Evolutionary conservation across 2,888 invertebrate species (phyloP), one percentile per base, ranked within the genome.

Genomic region (Biston betularia): DNA sequence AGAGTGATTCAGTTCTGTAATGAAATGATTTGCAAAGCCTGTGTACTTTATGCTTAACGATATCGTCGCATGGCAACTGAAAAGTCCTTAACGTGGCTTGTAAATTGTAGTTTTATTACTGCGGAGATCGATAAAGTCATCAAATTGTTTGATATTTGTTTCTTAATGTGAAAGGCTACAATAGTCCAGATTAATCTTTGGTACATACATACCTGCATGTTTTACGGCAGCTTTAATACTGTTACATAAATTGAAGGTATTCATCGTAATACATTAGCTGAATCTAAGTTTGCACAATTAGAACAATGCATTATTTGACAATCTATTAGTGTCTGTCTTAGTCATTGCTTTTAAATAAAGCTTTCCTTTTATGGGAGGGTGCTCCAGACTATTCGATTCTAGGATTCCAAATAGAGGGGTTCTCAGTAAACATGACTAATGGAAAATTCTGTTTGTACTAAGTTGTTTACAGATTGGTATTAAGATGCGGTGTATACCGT

Each of bases 401-500:
- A 34, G 14, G 38, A 48, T 53, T 50, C 15, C 50, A 45, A 52
- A 52, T 49, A 42, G n/a, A 65, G 52, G 46, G 14, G 35, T 34
- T 45, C 53, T 61, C 48, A 15, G 58, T 38, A 52, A 59, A 63
- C 50, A 50, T 56, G 49, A 59, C 40, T 63, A 55, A 62, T 66
- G 53, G 34, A 45, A 2, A 44, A 12, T 42, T 59, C 33, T 40
- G 53, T 50, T 63, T 56, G 33, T 24, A n/a, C 38, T 15, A 24
- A 45, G 48, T 49, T 54, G 57, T 57, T 62, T 67, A 42, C 49
- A 33, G 14, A 66, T 38, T 38, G 0, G 11, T 53, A 48, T 52
- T 42, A 53, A 45, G 15, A 40, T 58, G 49, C 35, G n/a, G 24
- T 24, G 24, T 2, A 24, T n/a, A 8, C 0, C 9, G 48, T 33